Evolutionary conservation across 2,888 invertebrate species (phyloP), one percentile per base, ranked within the genome.

Genomic region (Pycnomerus fuliginosus): DNA sequence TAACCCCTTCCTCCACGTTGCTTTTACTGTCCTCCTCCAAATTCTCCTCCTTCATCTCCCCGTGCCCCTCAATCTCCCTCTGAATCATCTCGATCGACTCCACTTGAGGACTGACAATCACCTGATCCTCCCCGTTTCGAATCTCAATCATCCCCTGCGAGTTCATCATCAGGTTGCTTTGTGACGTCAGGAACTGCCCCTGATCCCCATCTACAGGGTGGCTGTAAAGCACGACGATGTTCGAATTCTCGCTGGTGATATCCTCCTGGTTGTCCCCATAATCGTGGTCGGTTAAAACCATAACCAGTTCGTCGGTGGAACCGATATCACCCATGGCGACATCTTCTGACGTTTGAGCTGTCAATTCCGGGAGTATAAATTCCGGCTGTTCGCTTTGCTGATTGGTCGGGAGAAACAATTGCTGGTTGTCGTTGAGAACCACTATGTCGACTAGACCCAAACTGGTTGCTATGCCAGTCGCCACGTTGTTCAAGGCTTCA

Each of bases 191-290:
- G 55, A 72, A 81, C 58, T 80, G 78, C 54, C 79, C 79, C 58
- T 73, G 75, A 63, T 75, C 74, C 41, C 76, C 76, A 59, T 76
- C 75, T 20, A 80, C 74, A 27, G 78, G 76, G 62, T 81, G 80
- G 64, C 80, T 80, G 55, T 82, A 82, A 11, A 82, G 74, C 30
- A 82, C 81, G 8, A 82, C 81, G 62, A 82, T 81, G 56, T 81
- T 82, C 1, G 80, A 76, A 65, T 79, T 80, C 47, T 79, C 76
- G 23, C 73, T 54, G 37, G 75, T 74, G 17, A 74, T 62, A 53
- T 76, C 74, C 46, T 76, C 68, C 24, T 69, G 70, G 13, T 76
- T 79, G 71, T 77, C 80, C 22, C 80, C 67, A 43, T 79, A 77
- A 62, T 76, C 80, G 50, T 78, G 74, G 53, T 82, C 78, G 50